Evolutionary conservation across 2,888 invertebrate genomes (phyloP), one percentile per base, ranked within the genome.

Genomic region (Leuctra nigra): DNA sequence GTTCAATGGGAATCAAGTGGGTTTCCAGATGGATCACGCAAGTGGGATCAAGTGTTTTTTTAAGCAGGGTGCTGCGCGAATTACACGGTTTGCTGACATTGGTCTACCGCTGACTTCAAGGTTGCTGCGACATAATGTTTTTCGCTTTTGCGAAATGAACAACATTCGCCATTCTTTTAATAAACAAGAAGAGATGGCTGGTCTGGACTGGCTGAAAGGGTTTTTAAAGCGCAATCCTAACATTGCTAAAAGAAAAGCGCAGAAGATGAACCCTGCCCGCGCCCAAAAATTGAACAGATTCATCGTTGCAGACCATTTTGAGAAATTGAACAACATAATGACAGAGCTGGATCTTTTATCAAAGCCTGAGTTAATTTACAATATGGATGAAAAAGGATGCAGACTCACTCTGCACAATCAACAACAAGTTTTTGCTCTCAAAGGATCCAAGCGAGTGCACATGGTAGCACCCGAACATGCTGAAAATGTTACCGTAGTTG

Each of bases 261-360:
- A 67, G 53, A 57, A 57, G 11, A 59, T 68, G 60, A 67, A 67
- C 55, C 60, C 62, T 50, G 65, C 62, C n/a, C 50, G 65, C 52
- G 65, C 64, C n/a, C 65, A 65, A 59, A 66, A 67, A 60, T 48
- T 65, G 13, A 64, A 64, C 39, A 53, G 54, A 52, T 53, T 58
- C 50, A 65, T 66, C 56, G 67, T 67, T 1, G 56, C 24, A 38
- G 62, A 66, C 35, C 56, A 66, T 56, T 67, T 67, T 57, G 6
- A 48, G 13, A 65, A 67, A 53, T 54, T 65, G 20, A 55, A 61
- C 56, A 53, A 58, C 58, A 54, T 64, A 4, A 55, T 63, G 57
- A 58, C 54, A 46, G 62, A 62, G 50, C 39, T 64, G 38, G 58
- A 61, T 53, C 38, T 66, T 20, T 50, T 57, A 38, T 48, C 62